Conservation (phyloP, 1,140 invertebrate species). For the Heliconius nattereri region DNA sequence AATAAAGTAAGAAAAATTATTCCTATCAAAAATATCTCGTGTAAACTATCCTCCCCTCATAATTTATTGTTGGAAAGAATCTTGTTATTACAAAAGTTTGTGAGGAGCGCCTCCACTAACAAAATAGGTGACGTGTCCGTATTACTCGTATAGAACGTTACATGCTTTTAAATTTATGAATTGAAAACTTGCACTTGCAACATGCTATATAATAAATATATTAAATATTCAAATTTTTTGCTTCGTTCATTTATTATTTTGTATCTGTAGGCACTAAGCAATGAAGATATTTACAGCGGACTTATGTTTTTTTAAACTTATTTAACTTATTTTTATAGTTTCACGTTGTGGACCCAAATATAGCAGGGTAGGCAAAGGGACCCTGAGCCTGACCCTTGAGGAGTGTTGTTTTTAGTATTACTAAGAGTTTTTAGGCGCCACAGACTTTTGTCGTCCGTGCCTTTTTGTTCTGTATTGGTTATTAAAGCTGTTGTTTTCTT, state of each 20-base stretch:
- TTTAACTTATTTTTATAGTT: too few relatives aligned
- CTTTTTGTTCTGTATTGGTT: too few relatives aligned
- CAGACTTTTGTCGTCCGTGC: too few relatives aligned
- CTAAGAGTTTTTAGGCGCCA: too few relatives aligned
- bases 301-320: neutral
- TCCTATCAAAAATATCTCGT: conserved; percentile 41
- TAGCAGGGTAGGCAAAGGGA: too few relatives aligned
- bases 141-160: neutral
- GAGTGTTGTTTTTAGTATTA: too few relatives aligned
- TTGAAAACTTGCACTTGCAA: conserved; percentile 5
- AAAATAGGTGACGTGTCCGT: conserved; percentile 36
- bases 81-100: conserved; percentile 51
- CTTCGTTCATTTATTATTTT: neutral
- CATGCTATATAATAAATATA: conserved; percentile 6
- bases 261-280: neutral
- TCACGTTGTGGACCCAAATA: too few relatives aligned
- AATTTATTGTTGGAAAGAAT: conserved; percentile 53
- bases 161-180: conserved; percentile 13
- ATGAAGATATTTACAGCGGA: neutral
- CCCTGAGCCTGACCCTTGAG: too few relatives aligned
- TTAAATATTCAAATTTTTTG: neutral
- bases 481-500: too few relatives aligned
- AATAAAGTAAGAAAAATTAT: conserved; percentile 24
- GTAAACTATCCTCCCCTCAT: conserved; percentile 48
- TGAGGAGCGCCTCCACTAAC: conserved; percentile 32